Evolutionary conservation across 2,888 invertebrate genomes (phyloP).

Genomic region (Patella caerulea): DNA sequence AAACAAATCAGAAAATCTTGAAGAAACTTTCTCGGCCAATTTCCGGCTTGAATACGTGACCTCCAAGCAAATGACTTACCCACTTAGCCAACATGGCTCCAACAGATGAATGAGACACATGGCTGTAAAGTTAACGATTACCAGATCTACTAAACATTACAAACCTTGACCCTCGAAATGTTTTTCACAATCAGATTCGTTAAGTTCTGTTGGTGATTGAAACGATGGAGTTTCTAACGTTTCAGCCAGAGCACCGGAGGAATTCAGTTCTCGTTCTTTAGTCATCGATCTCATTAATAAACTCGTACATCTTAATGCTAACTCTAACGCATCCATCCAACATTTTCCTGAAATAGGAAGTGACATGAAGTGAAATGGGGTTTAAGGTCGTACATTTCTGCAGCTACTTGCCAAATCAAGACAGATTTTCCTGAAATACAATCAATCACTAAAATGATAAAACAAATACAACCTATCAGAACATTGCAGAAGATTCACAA

Average conservation of each 20-base stretch:
- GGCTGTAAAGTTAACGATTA: too few species aligned
- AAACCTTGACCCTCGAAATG: slow-evolving; percentile 80
- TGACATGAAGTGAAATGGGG: background rate
- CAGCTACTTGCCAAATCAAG: too few species aligned
- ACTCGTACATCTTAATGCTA: slow-evolving; percentile 85
- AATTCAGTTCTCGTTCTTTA: slow-evolving; percentile 39
- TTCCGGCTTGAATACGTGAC: too few species aligned
- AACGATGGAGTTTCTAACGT: slow-evolving; percentile 29
- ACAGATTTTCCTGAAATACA: background rate
- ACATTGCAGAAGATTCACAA: too few species aligned
- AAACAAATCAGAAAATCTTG: too few species aligned
- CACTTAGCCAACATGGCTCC: too few species aligned
- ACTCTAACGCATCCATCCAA: slow-evolving; percentile 95
- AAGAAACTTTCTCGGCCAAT: too few species aligned
- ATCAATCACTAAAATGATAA: background rate
- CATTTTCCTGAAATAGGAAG: slow-evolving; percentile 78
- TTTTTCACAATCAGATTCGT: slow-evolving; percentile 89
- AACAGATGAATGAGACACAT: too few species aligned
- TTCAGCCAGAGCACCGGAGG: slow-evolving; percentile 18
- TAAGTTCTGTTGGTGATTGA: slow-evolving; percentile 50
- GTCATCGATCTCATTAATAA: slow-evolving; percentile 81
- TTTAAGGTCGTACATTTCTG: too few species aligned
- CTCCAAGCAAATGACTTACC: too few species aligned
- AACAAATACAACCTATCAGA: too few species aligned
- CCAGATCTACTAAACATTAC: slow-evolving; percentile 13